Evolutionary conservation across 2,888 invertebrate genomes (phyloP), one percentile per base, ranked within the genome.

Genomic region (Lypha dubia): DNA sequence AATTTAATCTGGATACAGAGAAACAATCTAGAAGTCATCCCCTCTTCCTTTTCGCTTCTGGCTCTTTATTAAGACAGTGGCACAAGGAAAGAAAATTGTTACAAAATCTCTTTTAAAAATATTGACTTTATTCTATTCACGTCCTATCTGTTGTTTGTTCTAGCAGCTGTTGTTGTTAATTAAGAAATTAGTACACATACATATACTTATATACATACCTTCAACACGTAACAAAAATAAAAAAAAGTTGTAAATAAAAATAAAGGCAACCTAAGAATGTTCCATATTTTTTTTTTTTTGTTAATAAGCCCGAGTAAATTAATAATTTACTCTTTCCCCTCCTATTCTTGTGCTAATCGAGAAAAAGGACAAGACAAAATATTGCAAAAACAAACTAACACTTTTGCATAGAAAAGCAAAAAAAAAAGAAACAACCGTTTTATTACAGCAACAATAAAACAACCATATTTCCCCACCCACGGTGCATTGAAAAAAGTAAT

Each of bases 131-230:
- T 77, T 51, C 49, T 44, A 60, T 76, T 11, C 41, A 68, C 60
- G 38, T 77, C 49, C 76, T 60, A 38, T 58, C 46, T 49, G 2
- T 1, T 38, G 41, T 53, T 65, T 63, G 62, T 11, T 44, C 6
- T 60, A 17, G 24, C 60, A 62, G 63, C 41, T 71, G 53, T 73
- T 79, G 56, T 73, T 79, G 28, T 81, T 84, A 84, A 84, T 84
- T 84, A 84, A 84, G 70, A 81, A 84, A 84, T 84, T 84, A 81
- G 81, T 84, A 63, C 62, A 77, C 79, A 77, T 35, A 73, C 53
- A 76, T n/a, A n/a, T n/a, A n/a, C n/a, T n/a, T n/a, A n/a, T n/a
- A n/a, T n/a, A n/a, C n/a, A n/a, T n/a, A n/a, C n/a, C n/a, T n/a
- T 68, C 20, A 46, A 73, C 20, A 46, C 44, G 22, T 22, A 41